These are phyloP conservation scores for Poeciliopsis infans DNA, from an alignment of 2,797 vertebrate genomes.

Conservation along the genomic window DNA sequence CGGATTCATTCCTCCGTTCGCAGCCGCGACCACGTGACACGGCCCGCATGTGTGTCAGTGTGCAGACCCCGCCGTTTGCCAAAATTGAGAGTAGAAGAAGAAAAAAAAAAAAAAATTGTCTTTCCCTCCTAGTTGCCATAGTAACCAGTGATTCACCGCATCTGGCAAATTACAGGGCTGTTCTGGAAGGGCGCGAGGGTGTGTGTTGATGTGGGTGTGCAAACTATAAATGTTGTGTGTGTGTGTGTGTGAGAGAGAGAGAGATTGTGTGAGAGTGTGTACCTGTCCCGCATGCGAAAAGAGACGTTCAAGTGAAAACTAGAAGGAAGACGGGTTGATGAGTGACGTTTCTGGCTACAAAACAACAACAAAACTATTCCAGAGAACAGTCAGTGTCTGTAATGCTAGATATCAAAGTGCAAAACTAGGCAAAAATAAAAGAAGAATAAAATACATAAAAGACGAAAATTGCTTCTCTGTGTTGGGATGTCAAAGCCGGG, in stretches of 20 bases:
- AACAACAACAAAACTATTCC: conserved; percentile 19
- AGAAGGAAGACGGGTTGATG: conserved; percentile 42
- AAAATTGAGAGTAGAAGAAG: conserved; percentile 65
- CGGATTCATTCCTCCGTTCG: conserved; percentile 36
- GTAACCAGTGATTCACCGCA: conserved; percentile 77
- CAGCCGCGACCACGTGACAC: conserved; percentile 38
- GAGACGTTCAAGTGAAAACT: conserved; percentile 56
- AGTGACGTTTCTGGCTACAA: conserved; percentile 34
- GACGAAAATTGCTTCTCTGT: background rate
- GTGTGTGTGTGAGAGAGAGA: conserved; percentile 37
- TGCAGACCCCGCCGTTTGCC: conserved; percentile 50
- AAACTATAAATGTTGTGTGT: conserved; percentile 27
- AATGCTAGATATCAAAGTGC: background rate
- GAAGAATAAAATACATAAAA: too few relatives aligned
- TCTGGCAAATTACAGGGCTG: conserved; percentile 82
- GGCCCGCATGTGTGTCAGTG: conserved; percentile 20
- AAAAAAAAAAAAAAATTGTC: conserved; percentile 64
- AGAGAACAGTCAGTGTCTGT: conserved; percentile 3
- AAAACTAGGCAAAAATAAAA: background rate
- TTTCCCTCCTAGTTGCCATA: conserved; percentile 75
- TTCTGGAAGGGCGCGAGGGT: conserved; percentile 69
- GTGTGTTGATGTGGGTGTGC: conserved; percentile 33
- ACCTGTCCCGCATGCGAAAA: conserved; percentile 70
- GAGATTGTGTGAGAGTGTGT: conserved; percentile 33
- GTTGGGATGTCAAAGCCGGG: conserved; percentile 2